Base-by-base conservation (phyloP, 2,888 invertebrate species). In the Amphipyra berbera region DNA sequence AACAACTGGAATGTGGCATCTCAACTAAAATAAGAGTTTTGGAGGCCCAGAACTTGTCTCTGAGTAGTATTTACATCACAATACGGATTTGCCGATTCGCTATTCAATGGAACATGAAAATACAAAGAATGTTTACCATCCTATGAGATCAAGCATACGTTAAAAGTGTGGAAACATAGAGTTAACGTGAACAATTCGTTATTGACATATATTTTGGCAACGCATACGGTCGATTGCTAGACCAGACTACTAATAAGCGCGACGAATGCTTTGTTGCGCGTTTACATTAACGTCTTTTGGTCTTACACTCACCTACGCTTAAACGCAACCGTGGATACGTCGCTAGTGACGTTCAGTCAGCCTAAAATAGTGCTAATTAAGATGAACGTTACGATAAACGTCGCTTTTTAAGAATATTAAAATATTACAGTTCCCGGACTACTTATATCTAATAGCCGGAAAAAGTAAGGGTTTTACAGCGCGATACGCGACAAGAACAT, bases 131-230 rank as follows among this genome's bases (percentile, higher is more conserved):
- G 9, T 45, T 30, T 2, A 40, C 12, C 8, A 44, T 54, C 27
- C n/a, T 13, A 53, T 13, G 21, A 64, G 37, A 57, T 33, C 27
- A 44, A 60, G 59, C 50, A 62, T 66, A 69, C 59, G 42, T 66
- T 61, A 40, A 46, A 76, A 71, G 68, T 61, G 57, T 66, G 47
- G 47, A 77, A 76, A 82, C 67, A 7, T 2, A 63, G 64, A 77
- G 63, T 72, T 76, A 78, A 71, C 67, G 78, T 79, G 83, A 82
- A 84, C 76, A 80, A 85, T 79, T 82, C 79, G 81, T 82, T 85
- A 87, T 88, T 87, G 87, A 84, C 84, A 86, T 88, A 85, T 82
- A 85, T 89, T 88, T 89, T 89, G 88, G 88, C 88, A 81, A 70
- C 82, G 73, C 78, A 71, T 73, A 68, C 74, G 69, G 72, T 70